These are phyloP conservation scores for Hyposmocoma kahamanoa DNA, from an alignment of 1,140 invertebrate species.

Conservation along the genomic window DNA sequence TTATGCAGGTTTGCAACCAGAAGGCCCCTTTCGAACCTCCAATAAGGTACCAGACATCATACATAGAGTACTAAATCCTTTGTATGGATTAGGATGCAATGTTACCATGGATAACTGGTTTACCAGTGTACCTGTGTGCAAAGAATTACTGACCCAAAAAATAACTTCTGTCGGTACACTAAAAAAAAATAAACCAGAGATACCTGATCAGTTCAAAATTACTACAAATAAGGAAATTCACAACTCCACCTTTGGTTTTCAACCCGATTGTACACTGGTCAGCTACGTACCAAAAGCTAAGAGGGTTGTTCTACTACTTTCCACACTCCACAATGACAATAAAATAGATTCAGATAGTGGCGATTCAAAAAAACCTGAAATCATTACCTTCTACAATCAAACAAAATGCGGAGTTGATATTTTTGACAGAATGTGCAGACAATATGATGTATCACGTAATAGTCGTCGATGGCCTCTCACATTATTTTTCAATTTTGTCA, in stretches of 20 bases:
- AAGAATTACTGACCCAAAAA: not conserved
- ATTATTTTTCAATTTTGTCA: constrained; percentile 25
- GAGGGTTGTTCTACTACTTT: not conserved
- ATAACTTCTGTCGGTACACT: not conserved
- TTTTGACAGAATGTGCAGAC: constrained; percentile 14
- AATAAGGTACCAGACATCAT: not conserved
- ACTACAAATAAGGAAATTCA: not conserved
- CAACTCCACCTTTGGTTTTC: not conserved
- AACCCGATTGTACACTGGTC: not conserved
- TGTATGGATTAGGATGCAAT: not conserved
- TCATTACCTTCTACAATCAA: not conserved
- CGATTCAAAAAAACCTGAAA: not conserved
- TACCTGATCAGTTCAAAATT: not conserved
- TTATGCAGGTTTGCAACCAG: not conserved
- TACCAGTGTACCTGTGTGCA: not conserved
- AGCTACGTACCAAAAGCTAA: not conserved
- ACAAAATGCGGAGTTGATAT: not conserved
- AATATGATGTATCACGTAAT: constrained; percentile 13
- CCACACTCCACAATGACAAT: not conserved
- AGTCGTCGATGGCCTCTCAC: constrained; percentile 17
- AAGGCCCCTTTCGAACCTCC: not conserved
- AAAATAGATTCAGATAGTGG: not conserved
- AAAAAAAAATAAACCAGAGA: not conserved
- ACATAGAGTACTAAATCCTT: not conserved
- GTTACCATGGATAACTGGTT: constrained; percentile 2